Evolutionary conservation across 1,140 invertebrate genomes (phyloP).

Genomic region (Argopecten irradians): DNA sequence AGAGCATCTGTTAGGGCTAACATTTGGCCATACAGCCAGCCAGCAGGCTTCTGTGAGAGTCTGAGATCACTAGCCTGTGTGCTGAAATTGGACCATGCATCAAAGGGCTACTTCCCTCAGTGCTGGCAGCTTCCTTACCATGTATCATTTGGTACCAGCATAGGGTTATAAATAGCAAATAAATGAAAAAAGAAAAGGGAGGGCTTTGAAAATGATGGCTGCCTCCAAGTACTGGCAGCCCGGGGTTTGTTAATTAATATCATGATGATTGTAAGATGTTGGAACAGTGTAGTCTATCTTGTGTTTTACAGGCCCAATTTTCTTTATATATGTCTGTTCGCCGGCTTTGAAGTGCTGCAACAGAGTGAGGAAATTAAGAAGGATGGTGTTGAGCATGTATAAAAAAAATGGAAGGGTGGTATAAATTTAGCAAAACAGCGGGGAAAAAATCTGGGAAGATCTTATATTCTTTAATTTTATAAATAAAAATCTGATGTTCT

Average conservation of each 20-base stretch:
- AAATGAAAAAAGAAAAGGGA: slow-evolving; percentile 16
- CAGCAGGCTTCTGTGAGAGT: slow-evolving; percentile 14
- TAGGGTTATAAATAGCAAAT: slow-evolving; percentile 2
- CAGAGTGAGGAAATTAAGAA: neutral
- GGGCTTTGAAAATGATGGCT: slow-evolving; percentile 16
- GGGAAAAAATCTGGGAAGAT: too few relatives aligned
- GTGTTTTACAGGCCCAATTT: neutral
- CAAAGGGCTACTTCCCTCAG: slow-evolving; percentile 13
- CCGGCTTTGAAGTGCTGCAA: neutral
- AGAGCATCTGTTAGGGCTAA: slow-evolving; percentile 3
- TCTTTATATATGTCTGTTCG: neutral
- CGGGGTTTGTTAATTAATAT: neutral
- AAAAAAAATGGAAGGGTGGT: too few relatives aligned
- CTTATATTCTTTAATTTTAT: too few relatives aligned
- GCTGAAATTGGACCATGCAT: slow-evolving; percentile 14
- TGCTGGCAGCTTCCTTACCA: slow-evolving; percentile 13
- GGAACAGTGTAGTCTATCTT: neutral
- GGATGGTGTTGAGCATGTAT: neutral
- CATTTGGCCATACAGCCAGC: slow-evolving; percentile 12
- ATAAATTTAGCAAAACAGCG: too few relatives aligned
- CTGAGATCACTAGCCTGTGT: neutral
- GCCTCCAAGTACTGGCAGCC: neutral
- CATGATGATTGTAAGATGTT: slow-evolving; percentile 22
- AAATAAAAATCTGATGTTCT: too few relatives aligned
- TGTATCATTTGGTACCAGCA: slow-evolving; percentile 12